Conservation (phyloP, 1,140 invertebrate genomes). For the Pararge aegeria region DNA sequence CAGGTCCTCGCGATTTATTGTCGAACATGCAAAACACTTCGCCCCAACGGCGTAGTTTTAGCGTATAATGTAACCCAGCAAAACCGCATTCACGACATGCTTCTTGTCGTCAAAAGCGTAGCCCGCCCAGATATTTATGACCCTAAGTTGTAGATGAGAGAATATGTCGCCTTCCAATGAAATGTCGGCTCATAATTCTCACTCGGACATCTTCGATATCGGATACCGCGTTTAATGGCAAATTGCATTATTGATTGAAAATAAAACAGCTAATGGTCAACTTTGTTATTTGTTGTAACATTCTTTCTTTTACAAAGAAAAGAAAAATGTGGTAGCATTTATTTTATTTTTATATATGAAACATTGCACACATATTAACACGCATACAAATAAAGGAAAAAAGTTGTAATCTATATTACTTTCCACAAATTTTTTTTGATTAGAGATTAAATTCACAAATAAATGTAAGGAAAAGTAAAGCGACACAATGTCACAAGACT, state of each 20-base stretch:
- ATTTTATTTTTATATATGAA: neutral
- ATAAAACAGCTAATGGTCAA: conserved; percentile 12
- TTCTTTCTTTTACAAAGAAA: neutral
- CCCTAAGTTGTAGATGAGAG: conserved; percentile 27
- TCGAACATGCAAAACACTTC: too few relatives aligned
- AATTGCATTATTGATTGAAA: conserved; percentile 22
- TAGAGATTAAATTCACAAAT: too few relatives aligned
- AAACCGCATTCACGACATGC: conserved; percentile 15
- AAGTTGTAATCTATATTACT: too few relatives aligned
- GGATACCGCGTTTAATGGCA: conserved; percentile 25
- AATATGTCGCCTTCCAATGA: conserved; percentile 30
- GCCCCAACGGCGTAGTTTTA: too few relatives aligned
- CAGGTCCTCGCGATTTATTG: too few relatives aligned
- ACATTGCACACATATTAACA: neutral
- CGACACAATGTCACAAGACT: too few relatives aligned
- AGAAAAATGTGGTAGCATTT: neutral
- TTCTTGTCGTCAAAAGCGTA: conserved; percentile 16
- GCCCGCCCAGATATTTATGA: conserved; percentile 22
- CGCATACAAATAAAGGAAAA: too few relatives aligned
- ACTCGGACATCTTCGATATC: conserved; percentile 32
- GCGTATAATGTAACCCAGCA: neutral
- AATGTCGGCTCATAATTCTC: conserved; percentile 40
- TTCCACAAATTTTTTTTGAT: too few relatives aligned
- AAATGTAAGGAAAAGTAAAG: too few relatives aligned
- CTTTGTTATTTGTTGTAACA: neutral